Conservation (phyloP, 2,888 invertebrate species). For the Tribolium freemani region DNA sequence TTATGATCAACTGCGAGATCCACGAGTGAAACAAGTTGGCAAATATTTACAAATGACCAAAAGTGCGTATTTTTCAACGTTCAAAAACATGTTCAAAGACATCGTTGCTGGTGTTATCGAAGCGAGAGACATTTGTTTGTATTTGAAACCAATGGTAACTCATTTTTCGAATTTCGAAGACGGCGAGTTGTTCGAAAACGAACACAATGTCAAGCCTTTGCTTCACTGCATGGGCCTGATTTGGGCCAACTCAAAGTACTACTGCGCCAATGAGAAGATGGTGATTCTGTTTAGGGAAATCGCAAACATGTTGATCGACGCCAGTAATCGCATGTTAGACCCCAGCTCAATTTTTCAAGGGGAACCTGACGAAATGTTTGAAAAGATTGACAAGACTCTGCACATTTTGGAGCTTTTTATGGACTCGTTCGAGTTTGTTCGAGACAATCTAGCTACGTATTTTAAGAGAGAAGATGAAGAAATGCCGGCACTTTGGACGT, state of each 20-base stretch:
- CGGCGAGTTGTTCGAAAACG: constrained; percentile 77
- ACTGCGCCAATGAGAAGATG: constrained; percentile 70
- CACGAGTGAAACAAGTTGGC: constrained; percentile 87
- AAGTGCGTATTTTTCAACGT: constrained; percentile 85
- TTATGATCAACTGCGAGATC: constrained; percentile 88
- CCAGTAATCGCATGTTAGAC: constrained; percentile 81
- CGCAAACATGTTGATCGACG: constrained; percentile 85
- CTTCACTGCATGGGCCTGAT: constrained; percentile 85
- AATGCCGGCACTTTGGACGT: constrained; percentile 80
- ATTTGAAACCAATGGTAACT: constrained; percentile 80
- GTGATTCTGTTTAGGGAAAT: constrained; percentile 83
- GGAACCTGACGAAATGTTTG: constrained; percentile 71
- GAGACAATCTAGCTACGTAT: constrained; percentile 66
- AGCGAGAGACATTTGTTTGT: constrained; percentile 85
- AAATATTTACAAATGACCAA: constrained; percentile 77
- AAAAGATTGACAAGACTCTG: constrained; percentile 58
- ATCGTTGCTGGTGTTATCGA: constrained; percentile 86
- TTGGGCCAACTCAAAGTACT: constrained; percentile 82
- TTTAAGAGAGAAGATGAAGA: constrained; percentile 59
- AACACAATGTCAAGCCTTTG: constrained; percentile 75
- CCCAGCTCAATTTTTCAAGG: constrained; percentile 88
- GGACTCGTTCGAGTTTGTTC: constrained; percentile 69
- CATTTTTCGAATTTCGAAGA: constrained; percentile 82
- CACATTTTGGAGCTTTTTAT: constrained; percentile 59
- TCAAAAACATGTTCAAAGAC: constrained; percentile 83